These are phyloP conservation scores for Apostichopus japonicus DNA, from an alignment of 35 echinoderm and acorn worm species.

Conservation along the genomic window DNA sequence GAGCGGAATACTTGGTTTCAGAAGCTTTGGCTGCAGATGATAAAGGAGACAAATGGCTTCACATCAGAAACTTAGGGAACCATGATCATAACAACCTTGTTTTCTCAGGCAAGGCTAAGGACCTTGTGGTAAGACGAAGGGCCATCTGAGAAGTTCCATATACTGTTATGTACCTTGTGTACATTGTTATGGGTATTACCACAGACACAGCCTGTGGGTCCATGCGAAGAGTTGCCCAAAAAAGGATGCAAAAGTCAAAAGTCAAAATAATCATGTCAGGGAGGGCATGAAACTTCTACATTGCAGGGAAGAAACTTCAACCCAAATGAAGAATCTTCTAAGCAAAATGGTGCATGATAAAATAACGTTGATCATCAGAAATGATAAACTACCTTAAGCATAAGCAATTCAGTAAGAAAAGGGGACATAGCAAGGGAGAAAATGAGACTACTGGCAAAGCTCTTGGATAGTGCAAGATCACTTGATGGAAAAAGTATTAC, in stretches of 20 bases:
- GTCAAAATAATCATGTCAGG: constrained; percentile 33
- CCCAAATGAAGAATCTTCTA: not conserved
- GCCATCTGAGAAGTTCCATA: not conserved
- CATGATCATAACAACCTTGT: constrained; percentile 58
- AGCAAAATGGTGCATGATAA: constrained; percentile 26
- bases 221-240: not conserved
- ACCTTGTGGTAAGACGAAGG: constrained; percentile 44
- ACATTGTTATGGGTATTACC: constrained; percentile 60
- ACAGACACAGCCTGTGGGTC: constrained; percentile 1
- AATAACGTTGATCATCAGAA: constrained; percentile 28
- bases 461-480: constrained; percentile 11
- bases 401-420: constrained; percentile 10
- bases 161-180: constrained; percentile 29
- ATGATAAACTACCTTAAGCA: constrained; percentile 4
- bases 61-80: constrained; percentile 55
- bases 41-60: constrained; percentile 22
- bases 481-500: not conserved
- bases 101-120: constrained; percentile 1
- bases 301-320: not conserved
- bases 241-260: not conserved
- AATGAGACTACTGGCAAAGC: constrained; percentile 10
- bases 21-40: constrained; percentile 25
- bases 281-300: constrained; percentile 32
- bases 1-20: constrained; percentile 6
- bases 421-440: constrained; percentile 48